These are phyloP conservation scores for Apodemus sylvaticus DNA, from an alignment of 2,113 vertebrate species.

Conservation along the genomic window DNA sequence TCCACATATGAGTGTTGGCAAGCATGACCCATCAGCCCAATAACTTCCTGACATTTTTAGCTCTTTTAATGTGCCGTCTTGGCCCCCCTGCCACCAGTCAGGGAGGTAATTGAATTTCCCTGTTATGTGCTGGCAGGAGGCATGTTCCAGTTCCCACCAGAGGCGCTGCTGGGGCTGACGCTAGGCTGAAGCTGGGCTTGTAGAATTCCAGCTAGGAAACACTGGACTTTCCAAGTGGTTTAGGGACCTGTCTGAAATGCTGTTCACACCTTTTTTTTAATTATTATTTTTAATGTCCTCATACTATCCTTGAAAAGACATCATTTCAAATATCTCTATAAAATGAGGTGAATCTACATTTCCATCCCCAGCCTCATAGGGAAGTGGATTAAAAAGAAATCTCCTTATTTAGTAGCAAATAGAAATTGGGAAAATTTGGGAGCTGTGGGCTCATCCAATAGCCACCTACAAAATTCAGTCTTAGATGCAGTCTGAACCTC, in stretches of 20 bases:
- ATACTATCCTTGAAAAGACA: slow-evolving; percentile 24
- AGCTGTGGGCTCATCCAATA: not conserved
- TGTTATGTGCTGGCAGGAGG: slow-evolving; percentile 76
- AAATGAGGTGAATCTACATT: slow-evolving; percentile 25
- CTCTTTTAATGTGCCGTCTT: slow-evolving; percentile 79
- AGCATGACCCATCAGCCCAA: slow-evolving; percentile 77
- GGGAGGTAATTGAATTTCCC: slow-evolving; percentile 79
- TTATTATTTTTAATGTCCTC: too few species aligned
- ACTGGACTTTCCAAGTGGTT: not conserved
- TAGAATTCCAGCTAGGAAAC: slow-evolving; percentile 46
- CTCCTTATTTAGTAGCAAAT: slow-evolving; percentile 8
- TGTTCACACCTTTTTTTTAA: not conserved
- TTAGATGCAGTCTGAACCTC: not conserved
- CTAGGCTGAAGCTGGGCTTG: slow-evolving; percentile 41
- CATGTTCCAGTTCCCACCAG: slow-evolving; percentile 76
- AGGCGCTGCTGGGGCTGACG: slow-evolving; percentile 25
- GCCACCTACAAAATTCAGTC: not conserved
- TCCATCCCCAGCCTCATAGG: not conserved
- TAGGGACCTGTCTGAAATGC: slow-evolving; percentile 55
- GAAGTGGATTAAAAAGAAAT: not conserved
- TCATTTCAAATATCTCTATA: slow-evolving; percentile 18
- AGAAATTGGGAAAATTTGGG: slow-evolving; percentile 24
- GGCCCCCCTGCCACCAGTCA: slow-evolving; percentile 81
- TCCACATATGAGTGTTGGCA: slow-evolving; percentile 80
- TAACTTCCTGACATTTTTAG: slow-evolving; percentile 84